These are phyloP conservation scores for Dromococcyx pavoninus DNA, from an alignment of 2,797 vertebrate genomes.

Conservation along the genomic window DNA sequence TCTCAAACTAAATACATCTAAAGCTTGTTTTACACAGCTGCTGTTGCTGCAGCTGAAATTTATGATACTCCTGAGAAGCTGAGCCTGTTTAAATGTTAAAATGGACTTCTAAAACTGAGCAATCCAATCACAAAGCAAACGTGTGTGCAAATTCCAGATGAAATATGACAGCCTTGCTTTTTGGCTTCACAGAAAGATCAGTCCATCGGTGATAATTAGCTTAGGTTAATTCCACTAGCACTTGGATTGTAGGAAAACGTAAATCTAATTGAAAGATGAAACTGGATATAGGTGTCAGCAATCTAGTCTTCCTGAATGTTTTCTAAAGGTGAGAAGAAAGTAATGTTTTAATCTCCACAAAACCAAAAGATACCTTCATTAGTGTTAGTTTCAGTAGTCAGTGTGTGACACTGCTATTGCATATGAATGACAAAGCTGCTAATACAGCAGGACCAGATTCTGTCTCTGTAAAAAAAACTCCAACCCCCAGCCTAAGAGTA, in stretches of 20 bases:
- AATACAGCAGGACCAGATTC: neutral
- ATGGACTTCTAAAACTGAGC: neutral
- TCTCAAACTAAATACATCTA: neutral
- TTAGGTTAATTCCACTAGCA: neutral
- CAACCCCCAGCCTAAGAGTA: neutral
- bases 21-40: neutral
- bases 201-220: neutral
- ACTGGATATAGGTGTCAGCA: neutral
- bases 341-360: neutral
- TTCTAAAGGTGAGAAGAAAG: neutral
- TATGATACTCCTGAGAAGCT: neutral
- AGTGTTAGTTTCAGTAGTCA: neutral
- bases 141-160: neutral
- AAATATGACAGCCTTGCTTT: neutral
- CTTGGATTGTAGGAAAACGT: neutral
- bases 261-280: conserved; percentile 15
- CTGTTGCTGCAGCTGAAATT: neutral
- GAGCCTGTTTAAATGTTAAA: neutral
- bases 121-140: neutral
- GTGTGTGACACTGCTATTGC: neutral
- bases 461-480: neutral
- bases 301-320: neutral
- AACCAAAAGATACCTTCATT: neutral
- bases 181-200: neutral
- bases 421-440: neutral